Evolutionary conservation across 2,113 vertebrate genomes (phyloP).

Genomic region (Pseudorasbora parva): DNA sequence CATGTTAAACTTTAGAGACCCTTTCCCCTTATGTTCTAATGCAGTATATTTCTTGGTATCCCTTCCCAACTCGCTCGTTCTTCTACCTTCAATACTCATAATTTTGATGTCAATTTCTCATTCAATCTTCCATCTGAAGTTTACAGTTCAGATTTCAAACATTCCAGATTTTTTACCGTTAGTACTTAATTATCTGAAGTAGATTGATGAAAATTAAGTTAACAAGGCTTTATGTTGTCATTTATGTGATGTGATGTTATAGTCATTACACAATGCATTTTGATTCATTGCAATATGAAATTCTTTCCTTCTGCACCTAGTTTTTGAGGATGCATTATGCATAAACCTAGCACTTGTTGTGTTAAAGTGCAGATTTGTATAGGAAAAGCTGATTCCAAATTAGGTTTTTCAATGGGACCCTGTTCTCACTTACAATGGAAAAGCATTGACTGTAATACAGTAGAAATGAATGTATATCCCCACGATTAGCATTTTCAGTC

Average conservation of each 20-base stretch:
- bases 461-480: conserved; percentile 17
- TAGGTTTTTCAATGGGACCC: neutral
- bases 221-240: neutral
- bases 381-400: conserved; percentile 16
- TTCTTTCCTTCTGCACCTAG: neutral
- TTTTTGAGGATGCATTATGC: neutral
- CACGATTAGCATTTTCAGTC: neutral
- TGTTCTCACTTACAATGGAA: neutral
- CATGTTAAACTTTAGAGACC: conserved; percentile 19
- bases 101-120: conserved; percentile 27
- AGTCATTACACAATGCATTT: neutral
- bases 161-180: conserved; percentile 38
- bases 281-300: neutral
- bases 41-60: conserved; percentile 24
- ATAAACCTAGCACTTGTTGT: conserved; percentile 3
- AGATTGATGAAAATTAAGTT: neutral
- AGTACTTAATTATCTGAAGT: conserved; percentile 6
- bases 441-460: conserved; percentile 3
- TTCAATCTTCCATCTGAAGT: conserved; percentile 7
- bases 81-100: conserved; percentile 9
- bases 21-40: conserved; percentile 37
- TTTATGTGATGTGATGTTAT: conserved; percentile 16
- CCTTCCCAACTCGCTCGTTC: conserved; percentile 2
- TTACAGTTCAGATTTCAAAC: conserved; percentile 9
- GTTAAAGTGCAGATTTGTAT: neutral